Evolutionary conservation across 2,888 invertebrate species (phyloP).

Genomic region (Plemyria rubiginata): DNA sequence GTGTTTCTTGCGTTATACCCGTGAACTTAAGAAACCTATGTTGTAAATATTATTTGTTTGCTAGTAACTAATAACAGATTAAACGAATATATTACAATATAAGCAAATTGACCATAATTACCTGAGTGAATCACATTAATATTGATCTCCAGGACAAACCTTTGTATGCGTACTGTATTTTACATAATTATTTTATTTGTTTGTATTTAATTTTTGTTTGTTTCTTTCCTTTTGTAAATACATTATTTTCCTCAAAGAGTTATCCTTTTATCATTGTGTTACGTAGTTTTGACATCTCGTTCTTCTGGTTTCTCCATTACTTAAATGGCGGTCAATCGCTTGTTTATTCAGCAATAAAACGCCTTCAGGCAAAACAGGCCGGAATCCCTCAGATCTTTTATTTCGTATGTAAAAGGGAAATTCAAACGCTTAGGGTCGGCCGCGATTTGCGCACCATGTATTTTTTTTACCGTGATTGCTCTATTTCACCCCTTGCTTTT

Average conservation of each 20-base stretch:
- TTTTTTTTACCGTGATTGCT: background rate
- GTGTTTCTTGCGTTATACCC: background rate
- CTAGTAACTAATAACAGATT: too few relatives aligned
- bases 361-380: slow-evolving; percentile 9
- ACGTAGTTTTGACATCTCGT: slow-evolving; percentile 5
- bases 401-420: slow-evolving; percentile 18
- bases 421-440: slow-evolving; percentile 14
- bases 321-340: slow-evolving; percentile 26
- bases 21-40: background rate
- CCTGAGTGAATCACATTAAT: too few relatives aligned
- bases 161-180: too few relatives aligned
- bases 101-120: too few relatives aligned
- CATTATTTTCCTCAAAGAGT: background rate
- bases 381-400: slow-evolving; percentile 20
- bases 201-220: too few relatives aligned
- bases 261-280: slow-evolving; percentile 7
- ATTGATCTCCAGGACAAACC: too few relatives aligned
- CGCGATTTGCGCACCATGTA: background rate
- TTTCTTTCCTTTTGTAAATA: background rate
- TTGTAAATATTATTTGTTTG: too few relatives aligned
- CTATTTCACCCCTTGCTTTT: background rate
- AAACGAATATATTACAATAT: too few relatives aligned
- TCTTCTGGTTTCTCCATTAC: slow-evolving; percentile 22
- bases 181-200: too few relatives aligned
- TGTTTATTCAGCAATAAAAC: slow-evolving; percentile 27